A percentile compares a stretch with the other conserved stretches of the same genome.
phyloP scores from a whole-genome alignment of 2,113 vertebrate genomes.

The Halcyon senegalensis region DNA sequence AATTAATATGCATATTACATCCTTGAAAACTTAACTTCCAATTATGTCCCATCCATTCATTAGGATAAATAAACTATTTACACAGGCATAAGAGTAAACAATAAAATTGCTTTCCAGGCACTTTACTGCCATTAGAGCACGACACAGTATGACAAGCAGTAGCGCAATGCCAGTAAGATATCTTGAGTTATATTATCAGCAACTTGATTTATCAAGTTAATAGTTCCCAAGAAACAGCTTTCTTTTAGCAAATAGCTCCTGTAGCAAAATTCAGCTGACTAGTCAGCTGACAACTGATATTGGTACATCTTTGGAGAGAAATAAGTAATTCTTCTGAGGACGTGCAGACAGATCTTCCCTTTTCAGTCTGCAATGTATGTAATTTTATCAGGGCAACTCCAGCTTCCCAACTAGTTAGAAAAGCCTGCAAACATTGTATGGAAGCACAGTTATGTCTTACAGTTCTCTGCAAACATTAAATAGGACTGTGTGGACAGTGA shows the following conservation, averaged over 20 bases:
- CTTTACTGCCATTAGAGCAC: background rate
- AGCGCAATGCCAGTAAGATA: background rate
- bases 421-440: background rate
- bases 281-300: background rate
- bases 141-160: background rate
- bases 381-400: background rate
- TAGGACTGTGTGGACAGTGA: background rate
- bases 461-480: background rate
- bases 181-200: background rate
- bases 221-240: background rate
- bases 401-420: background rate
- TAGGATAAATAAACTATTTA: slow-evolving; percentile 46
- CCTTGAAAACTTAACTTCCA: slow-evolving; percentile 2
- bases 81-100: background rate
- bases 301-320: background rate
- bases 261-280: background rate
- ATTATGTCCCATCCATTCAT: background rate
- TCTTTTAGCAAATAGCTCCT: background rate
- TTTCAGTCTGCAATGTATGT: fast-evolving
- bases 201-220: background rate
- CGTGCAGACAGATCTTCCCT: background rate
- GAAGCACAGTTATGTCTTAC: background rate
- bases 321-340: background rate
- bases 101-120: slow-evolving; percentile 17
- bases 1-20: slow-evolving; percentile 22